Base-by-base conservation (phyloP, 2,113 vertebrate species). In the Nasalis larvatus region DNA sequence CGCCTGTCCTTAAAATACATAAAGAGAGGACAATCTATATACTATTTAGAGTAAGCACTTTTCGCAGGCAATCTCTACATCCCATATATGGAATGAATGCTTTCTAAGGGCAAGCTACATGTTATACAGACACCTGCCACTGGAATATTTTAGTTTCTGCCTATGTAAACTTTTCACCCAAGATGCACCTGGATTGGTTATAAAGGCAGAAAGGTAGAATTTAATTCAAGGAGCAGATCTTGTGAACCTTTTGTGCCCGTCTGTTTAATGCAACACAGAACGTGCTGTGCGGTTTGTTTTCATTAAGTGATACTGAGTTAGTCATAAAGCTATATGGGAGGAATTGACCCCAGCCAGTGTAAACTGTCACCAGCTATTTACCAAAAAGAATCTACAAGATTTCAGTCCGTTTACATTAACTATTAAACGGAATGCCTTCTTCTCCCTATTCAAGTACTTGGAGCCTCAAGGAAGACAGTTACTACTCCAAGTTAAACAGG, bases 11-110 rank as follows among this genome's bases (percentile, higher is more conserved):
- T 77, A 69, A 40, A 37, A 30, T 42, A 66, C 1, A 6, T 42
- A 40, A 0, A 66, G 0, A 2, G 32, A 54, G 81, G 30, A 52
- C 23, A 7, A 47, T 5, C 35, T 25, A 11, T 6, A 27, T 13
- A 49, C 21, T 32, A 18, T 8, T 27, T 10, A 45, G 3, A 54
- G 5, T 4, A 35, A 21, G 60, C 12, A n/a, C 32, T n/a, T n/a
- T 56, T 40, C 4, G 1, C 58, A 35, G 74, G 14, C 56, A 30
- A 80, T 3, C 35, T 66, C 58, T 58, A 5, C 12, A 32, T 3
- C 30, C 23, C 0, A 11, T 6, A 17, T 20, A 35, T 14, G 0
- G 25, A 37, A 25, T 40, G 37, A 45, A 35, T 68, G 56, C 23
- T 52, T 92, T 27, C 47, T 54, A 20, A 56, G 40, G 93, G 32